phyloP scores from a whole-genome alignment of 2,888 invertebrate genomes.

The Caenorhabditis auriculariae region DNA sequence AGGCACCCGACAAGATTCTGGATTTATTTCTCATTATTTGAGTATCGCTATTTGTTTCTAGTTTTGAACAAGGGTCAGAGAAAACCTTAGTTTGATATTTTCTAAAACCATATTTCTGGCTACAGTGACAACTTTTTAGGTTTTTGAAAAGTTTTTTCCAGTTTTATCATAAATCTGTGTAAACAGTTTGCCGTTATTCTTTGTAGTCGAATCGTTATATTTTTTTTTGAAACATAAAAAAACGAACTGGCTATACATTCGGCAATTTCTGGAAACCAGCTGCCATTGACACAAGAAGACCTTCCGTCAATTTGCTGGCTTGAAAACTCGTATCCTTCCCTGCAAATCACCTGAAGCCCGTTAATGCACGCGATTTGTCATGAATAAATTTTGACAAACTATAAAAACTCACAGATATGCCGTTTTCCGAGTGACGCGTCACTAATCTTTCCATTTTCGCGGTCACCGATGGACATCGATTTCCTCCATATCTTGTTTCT shows the following conservation, averaged over 20 bases:
- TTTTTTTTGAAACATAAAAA: not conserved
- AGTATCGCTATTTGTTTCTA: too few relatives aligned
- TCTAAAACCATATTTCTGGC: too few relatives aligned
- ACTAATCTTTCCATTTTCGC: conserved; percentile 19
- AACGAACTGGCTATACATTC: conserved; percentile 77
- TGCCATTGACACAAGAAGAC: conserved; percentile 88
- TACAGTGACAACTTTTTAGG: too few relatives aligned
- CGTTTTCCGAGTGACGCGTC: conserved; percentile 17
- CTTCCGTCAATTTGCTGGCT: conserved; percentile 64
- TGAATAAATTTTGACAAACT: not conserved
- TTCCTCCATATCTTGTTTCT: too few relatives aligned
- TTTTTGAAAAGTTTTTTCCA: too few relatives aligned
- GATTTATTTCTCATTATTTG: too few relatives aligned
- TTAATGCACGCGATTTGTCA: conserved; percentile 12
- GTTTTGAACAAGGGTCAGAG: too few relatives aligned
- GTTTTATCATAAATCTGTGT: too few relatives aligned
- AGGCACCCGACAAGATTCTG: conserved; percentile 56
- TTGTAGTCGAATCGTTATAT: not conserved
- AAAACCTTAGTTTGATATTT: too few relatives aligned
- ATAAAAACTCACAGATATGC: conserved; percentile 20
- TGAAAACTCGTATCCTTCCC: conserved; percentile 47
- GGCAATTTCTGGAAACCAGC: conserved; percentile 86
- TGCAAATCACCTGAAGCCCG: conserved; percentile 52
- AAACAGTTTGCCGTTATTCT: too few relatives aligned
- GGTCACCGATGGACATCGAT: conserved; percentile 11